Percentiles rank a stretch among this genome's conserved stretches.
These are phyloP conservation scores for Atta cephalotes DNA, from an alignment of 1,140 invertebrate genomes.

Conservation along the genomic window DNA sequence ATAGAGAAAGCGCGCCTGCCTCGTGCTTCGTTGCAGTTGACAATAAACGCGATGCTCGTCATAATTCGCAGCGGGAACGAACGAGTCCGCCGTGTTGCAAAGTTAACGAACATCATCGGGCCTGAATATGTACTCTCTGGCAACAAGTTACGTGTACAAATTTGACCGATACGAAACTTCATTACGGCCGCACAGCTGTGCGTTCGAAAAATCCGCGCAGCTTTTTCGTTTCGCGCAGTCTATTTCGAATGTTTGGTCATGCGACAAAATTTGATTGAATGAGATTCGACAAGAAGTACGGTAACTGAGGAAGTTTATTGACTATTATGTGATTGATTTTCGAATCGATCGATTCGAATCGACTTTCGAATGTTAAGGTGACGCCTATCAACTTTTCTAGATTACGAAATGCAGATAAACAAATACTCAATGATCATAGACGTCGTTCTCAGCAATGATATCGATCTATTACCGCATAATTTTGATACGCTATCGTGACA, in stretches of 20 bases:
- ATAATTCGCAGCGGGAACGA: conserved; percentile 66
- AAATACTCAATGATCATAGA: conserved; percentile 26
- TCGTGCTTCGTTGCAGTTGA: conserved; percentile 44
- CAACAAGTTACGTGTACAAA: conserved; percentile 53
- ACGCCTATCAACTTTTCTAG: background rate
- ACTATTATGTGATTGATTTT: conserved; percentile 27
- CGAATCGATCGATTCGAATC: background rate
- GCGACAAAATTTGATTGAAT: conserved; percentile 42
- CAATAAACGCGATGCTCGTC: conserved; percentile 64
- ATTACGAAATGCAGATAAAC: background rate
- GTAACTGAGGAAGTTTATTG: conserved; percentile 9
- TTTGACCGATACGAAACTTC: conserved; percentile 42
- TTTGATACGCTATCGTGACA: background rate
- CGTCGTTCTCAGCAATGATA: background rate
- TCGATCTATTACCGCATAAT: conserved; percentile 44
- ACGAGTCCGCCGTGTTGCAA: conserved; percentile 44
- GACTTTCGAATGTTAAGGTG: background rate
- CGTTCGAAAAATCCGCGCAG: conserved; percentile 27
- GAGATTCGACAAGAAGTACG: conserved; percentile 34
- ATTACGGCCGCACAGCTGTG: conserved; percentile 47
- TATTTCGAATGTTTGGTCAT: conserved; percentile 38
- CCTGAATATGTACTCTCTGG: conserved; percentile 11
- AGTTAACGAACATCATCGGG: conserved; percentile 72
- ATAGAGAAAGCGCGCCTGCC: background rate
- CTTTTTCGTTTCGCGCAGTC: background rate